phyloP scores from a whole-genome alignment of 2,888 invertebrate genomes.

The Stomorhina lunata region DNA sequence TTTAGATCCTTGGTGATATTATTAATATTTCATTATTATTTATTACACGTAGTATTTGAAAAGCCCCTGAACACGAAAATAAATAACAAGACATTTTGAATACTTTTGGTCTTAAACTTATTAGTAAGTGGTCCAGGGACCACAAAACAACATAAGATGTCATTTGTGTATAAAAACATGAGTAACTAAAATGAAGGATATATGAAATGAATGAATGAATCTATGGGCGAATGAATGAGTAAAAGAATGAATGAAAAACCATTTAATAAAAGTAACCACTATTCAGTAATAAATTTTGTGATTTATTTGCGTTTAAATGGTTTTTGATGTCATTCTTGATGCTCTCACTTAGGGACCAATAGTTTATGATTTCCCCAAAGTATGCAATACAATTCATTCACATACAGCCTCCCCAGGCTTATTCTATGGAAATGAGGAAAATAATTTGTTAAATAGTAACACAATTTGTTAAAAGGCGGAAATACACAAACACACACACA shows the following conservation, averaged over 20 bases:
- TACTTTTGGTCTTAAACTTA: background rate
- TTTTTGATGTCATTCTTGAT: conserved; percentile 16
- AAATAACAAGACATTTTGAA: conserved; percentile 22
- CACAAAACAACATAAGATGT: too few relatives aligned
- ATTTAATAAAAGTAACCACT: conserved; percentile 10
- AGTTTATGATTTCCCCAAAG: conserved; percentile 11
- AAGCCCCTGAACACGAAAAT: background rate
- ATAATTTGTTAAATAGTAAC: background rate
- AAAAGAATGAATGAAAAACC: background rate
- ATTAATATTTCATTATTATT: conserved; percentile 22
- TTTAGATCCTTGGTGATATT: background rate
- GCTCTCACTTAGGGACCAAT: background rate
- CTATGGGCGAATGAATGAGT: too few relatives aligned
- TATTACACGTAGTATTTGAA: conserved; percentile 35
- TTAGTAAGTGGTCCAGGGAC: background rate
- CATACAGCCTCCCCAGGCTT: background rate
- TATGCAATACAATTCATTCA: too few relatives aligned
- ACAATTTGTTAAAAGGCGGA: background rate
- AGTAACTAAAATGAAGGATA: too few relatives aligned
- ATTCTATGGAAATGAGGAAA: background rate
- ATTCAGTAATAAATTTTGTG: conserved; percentile 16
- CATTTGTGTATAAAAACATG: too few relatives aligned
- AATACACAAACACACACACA: too few relatives aligned
- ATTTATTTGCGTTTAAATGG: conserved; percentile 41
- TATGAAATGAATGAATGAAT: too few relatives aligned